These are phyloP conservation scores for Caenorhabditis imperialis DNA, from an alignment of 2,888 invertebrate genomes.

Conservation along the genomic window DNA sequence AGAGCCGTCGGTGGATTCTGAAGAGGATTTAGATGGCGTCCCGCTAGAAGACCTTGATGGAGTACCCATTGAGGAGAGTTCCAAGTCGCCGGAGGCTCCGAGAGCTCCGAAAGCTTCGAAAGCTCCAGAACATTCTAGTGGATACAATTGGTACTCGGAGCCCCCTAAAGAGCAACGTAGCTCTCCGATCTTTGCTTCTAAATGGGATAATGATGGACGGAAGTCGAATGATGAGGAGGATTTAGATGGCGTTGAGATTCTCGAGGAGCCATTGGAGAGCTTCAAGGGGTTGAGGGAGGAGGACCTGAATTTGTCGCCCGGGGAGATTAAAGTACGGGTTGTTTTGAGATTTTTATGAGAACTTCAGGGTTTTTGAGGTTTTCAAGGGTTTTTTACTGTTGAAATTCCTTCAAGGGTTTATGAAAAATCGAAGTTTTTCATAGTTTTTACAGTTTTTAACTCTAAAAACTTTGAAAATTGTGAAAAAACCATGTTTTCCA, in stretches of 20 bases:
- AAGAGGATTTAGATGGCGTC: conserved; percentile 64
- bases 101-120: no score
- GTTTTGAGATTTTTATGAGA: not conserved
- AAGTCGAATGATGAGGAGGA: conserved; percentile 33
- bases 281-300: no score
- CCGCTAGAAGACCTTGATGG: conserved; percentile 64
- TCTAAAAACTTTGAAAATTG: no score
- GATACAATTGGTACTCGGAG: no score
- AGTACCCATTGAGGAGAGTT: conserved; percentile 43
- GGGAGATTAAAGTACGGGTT: conserved; percentile 6
- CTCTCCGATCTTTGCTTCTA: conserved; percentile 42
- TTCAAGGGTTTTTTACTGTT: no score
- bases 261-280: not conserved
- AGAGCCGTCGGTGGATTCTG: conserved; percentile 4
- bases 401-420: no score
- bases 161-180: no score
- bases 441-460: no score
- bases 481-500: no score
- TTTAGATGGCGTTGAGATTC: conserved; percentile 28
- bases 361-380: no score
- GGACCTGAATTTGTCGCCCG: conserved; percentile 3
- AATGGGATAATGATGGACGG: conserved; percentile 31
- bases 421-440: no score
- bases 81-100: conserved; percentile 11
- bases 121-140: not conserved